Conservation (phyloP, 1,140 invertebrate genomes). For the Macrobrachium nipponense region DNA sequence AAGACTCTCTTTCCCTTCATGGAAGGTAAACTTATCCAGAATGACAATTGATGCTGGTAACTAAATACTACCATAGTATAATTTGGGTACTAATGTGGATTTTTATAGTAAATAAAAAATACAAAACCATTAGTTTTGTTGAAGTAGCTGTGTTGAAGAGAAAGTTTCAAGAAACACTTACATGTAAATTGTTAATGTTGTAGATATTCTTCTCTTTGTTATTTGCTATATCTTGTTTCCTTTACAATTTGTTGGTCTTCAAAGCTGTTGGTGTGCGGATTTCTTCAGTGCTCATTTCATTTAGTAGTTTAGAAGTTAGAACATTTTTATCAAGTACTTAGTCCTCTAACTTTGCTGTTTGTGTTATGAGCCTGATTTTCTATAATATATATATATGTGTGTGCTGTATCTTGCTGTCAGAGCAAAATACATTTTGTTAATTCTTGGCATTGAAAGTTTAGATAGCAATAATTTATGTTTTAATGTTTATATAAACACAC, state of each 20-base stretch:
- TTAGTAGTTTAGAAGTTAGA: not conserved
- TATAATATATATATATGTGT: not conserved
- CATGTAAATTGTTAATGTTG: slow-evolving; percentile 44
- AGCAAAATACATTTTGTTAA: slow-evolving; percentile 11
- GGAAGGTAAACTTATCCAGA: no score
- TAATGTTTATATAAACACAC: slow-evolving; percentile 40
- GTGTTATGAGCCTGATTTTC: not conserved
- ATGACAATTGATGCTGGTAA: no score
- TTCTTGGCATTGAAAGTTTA: slow-evolving; percentile 22
- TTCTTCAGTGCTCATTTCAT: slow-evolving; percentile 16
- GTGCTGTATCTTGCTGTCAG: not conserved
- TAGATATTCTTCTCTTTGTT: slow-evolving; percentile 48
- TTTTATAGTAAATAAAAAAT: not conserved
- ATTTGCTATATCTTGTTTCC: slow-evolving; percentile 23
- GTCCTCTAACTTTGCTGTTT: not conserved
- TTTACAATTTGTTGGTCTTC: slow-evolving; percentile 30
- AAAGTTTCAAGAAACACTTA: slow-evolving; percentile 40
- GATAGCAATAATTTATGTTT: slow-evolving; percentile 58
- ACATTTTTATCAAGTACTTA: slow-evolving; percentile 10
- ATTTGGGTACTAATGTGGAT: no score
- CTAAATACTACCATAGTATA: no score
- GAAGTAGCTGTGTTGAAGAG: not conserved
- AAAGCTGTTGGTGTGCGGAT: no score
- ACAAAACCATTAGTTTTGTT: not conserved
- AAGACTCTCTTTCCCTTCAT: no score